These are phyloP conservation scores for Lepeophtheirus salmonis DNA, from an alignment of 1,140 invertebrate species.

Conservation along the genomic window DNA sequence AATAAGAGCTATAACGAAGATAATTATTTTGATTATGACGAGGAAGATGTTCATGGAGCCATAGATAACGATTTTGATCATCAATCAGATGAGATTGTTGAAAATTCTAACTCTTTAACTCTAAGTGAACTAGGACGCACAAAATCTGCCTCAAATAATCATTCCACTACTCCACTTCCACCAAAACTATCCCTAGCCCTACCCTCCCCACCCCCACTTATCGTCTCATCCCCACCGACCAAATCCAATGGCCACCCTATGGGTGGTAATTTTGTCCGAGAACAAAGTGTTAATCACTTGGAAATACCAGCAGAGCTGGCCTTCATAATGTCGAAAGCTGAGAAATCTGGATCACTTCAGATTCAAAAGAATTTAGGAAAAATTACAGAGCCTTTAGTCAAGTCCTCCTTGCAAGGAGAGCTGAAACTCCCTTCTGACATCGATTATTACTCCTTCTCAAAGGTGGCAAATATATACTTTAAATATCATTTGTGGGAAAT, in stretches of 20 bases:
- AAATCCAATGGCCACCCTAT: no score
- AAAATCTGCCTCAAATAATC: no score
- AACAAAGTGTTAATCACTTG: no score
- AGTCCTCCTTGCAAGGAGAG: not conserved
- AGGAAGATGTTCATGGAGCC: not conserved
- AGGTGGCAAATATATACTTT: constrained; percentile 86
- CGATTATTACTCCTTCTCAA: constrained; percentile 74
- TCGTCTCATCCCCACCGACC: no score
- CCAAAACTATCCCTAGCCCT: no score
- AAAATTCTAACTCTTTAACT: not conserved
- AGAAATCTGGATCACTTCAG: not conserved
- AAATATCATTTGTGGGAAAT: constrained; percentile 62
- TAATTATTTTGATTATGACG: not conserved
- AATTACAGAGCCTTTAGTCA: not conserved
- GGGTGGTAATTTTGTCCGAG: no score
- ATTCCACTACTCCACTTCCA: not conserved
- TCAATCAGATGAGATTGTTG: not conserved
- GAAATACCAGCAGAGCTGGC: constrained; percentile 87
- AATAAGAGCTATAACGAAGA: not conserved
- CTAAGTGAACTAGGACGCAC: not conserved
- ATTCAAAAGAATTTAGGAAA: constrained; percentile 14
- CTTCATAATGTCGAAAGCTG: constrained; percentile 40
- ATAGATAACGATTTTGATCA: not conserved
- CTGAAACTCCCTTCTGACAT: constrained; percentile 55
- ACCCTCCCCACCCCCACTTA: no score